These are phyloP conservation scores for Rhadina sibilatrix DNA, from an alignment of 2,113 vertebrate genomes.

Conservation along the genomic window DNA sequence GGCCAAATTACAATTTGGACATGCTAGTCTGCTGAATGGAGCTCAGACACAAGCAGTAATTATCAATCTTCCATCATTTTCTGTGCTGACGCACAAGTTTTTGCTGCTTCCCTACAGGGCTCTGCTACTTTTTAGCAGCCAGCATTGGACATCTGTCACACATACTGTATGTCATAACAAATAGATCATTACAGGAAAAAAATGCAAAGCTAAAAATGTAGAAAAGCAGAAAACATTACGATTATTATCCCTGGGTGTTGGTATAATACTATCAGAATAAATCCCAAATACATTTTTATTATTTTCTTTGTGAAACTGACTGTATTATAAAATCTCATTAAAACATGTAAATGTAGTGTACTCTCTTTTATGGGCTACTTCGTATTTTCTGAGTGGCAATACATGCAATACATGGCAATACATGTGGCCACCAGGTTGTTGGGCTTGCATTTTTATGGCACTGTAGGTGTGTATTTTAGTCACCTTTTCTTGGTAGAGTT, in stretches of 20 bases:
- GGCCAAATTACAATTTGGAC: neutral
- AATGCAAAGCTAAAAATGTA: constrained; percentile 31
- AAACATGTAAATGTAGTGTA: constrained; percentile 8
- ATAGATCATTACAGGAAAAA: constrained; percentile 63
- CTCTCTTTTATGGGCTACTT: constrained; percentile 3
- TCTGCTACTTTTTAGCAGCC: constrained; percentile 62
- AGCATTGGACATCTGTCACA: constrained; percentile 73
- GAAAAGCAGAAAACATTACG: constrained; percentile 27
- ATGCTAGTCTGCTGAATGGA: neutral
- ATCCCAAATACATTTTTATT: constrained; percentile 31
- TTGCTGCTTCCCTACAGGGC: constrained; percentile 56
- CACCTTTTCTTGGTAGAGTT: neutral
- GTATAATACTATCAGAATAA: constrained; percentile 43
- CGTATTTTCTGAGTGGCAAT: neutral
- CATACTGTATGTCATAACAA: constrained; percentile 72
- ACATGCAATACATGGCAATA: neutral
- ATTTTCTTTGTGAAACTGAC: constrained; percentile 49
- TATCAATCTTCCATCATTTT: constrained; percentile 33
- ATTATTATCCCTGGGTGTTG: constrained; percentile 25
- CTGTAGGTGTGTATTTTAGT: neutral
- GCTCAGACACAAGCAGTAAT: neutral
- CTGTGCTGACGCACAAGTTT: constrained; percentile 42
- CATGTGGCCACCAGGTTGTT: neutral
- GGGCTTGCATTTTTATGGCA: neutral
- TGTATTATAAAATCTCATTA: constrained; percentile 35